Evolutionary conservation across 2,888 invertebrate genomes (phyloP), one percentile per base, ranked within the genome.

Genomic region (Drosophila bunnanda): DNA sequence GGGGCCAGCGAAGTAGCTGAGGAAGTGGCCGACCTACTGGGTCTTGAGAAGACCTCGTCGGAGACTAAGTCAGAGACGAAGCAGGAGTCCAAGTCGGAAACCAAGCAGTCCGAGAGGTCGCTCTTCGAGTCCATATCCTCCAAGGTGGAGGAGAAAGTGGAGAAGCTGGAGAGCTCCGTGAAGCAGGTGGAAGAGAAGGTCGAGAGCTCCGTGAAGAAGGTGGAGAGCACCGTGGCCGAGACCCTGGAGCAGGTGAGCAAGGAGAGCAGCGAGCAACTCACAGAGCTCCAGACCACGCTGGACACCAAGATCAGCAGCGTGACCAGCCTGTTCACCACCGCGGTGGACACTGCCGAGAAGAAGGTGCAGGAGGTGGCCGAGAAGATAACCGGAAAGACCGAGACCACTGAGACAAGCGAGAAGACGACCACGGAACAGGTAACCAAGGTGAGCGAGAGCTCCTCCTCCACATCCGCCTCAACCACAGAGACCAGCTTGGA

Each of bases 401-500:
- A 39, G 38, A 20, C 55, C 9, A 54, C 30, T 2, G 52, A 34
- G 25, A 8, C n/a, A 10, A 17, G 7, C 17, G 58, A 58, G 53
- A 20, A 53, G 20, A 10, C 53, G 12, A 10, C 28, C 25, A 20
- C 53, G 30, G 69, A 68, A 17, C 15, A 25, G 17, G 15, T 28
- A 20, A 60, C 55, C 28, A 61, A 70, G 38, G 48, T 48, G n/a
- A 30, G 39, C 7, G 86, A 90, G 60, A 69, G 75, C 4, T 41
- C 44, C 0, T 13, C 60, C 20, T 15, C 59, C n/a, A 7, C 36
- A 30, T 13, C 60, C 20, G 15, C 59, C n/a, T 10, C 36, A 30
- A 48, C 43, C 44, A 41, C 75, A 4, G 87, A 90, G 67, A 66
- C 73, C 1, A 75, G 93, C 1, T 94, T 93, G 73, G 93, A 93